phyloP scores from a whole-genome alignment of 1,140 invertebrate species.

The Zophobas morio region DNA sequence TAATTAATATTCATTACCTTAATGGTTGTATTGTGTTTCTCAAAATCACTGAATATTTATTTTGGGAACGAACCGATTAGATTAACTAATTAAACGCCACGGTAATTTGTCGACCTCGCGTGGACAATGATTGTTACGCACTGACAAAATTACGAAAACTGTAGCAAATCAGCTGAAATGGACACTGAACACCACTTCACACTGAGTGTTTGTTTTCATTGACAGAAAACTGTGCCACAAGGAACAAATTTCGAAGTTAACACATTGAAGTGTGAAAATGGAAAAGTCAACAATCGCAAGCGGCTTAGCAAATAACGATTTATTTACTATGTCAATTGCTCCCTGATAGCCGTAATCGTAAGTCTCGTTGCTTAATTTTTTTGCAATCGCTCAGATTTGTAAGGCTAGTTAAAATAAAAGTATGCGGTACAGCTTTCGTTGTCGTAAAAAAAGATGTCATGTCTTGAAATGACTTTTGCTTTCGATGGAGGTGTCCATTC shows the following conservation, averaged over 20 bases:
- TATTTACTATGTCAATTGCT: background rate
- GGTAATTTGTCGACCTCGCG: background rate
- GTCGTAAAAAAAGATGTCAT: constrained; percentile 2
- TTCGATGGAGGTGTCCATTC: constrained; percentile 16
- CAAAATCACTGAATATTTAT: background rate
- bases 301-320: constrained; percentile 3
- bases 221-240: background rate
- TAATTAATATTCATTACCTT: background rate
- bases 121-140: background rate
- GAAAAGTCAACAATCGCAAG: constrained; percentile 3
- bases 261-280: background rate
- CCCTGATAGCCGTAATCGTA: background rate
- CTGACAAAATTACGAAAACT: too few relatives aligned
- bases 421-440: constrained; percentile 6
- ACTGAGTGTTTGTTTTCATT: too few relatives aligned
- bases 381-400: constrained; percentile 4
- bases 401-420: constrained; percentile 22
- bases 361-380: constrained; percentile 13
- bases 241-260: background rate
- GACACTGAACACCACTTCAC: too few relatives aligned
- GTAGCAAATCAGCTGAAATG: too few relatives aligned
- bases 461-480: background rate
- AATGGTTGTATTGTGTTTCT: constrained; percentile 1
- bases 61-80: background rate
- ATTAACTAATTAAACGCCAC: background rate